Conservation (phyloP, 2,113 vertebrate species). For the Hippocampus guttulatus region DNA sequence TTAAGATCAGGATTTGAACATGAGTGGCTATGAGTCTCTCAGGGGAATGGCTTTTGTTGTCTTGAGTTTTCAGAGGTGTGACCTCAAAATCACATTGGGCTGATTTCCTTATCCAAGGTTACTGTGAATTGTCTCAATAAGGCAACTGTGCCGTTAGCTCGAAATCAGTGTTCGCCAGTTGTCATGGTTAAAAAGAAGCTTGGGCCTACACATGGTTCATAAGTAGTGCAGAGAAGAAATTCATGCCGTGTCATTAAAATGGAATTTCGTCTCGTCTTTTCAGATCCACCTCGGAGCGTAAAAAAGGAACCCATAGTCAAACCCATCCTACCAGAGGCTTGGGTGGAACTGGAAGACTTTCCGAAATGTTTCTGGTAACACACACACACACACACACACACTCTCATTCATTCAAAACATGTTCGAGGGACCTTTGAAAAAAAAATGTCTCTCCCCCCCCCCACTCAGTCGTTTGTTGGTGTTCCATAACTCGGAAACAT, state of each 20-base stretch:
- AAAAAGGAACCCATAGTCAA: constrained; percentile 37
- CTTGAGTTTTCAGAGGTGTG: constrained; percentile 21
- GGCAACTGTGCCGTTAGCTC: no score
- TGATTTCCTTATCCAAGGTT: no score
- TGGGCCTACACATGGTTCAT: no score
- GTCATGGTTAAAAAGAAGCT: no score
- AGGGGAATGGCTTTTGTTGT: constrained; percentile 47
- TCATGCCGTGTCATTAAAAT: neutral
- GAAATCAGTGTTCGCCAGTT: no score
- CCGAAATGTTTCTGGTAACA: constrained; percentile 87
- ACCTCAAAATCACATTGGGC: constrained; percentile 3
- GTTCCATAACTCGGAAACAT: constrained; percentile 80
- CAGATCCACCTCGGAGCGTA: constrained; percentile 33
- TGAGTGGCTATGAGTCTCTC: constrained; percentile 58
- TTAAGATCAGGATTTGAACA: constrained; percentile 60
- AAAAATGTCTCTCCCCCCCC: constrained; percentile 23
- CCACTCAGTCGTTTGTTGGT: constrained; percentile 75
- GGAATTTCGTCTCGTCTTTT: neutral
- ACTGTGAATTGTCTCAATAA: no score
- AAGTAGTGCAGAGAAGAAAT: no score
- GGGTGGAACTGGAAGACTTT: constrained; percentile 86
- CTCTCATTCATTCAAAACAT: constrained; percentile 4
- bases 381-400: constrained; percentile 30
- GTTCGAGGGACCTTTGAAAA: neutral
- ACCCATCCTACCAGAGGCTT: constrained; percentile 71